phyloP scores from a whole-genome alignment of 2,888 invertebrate species.

The Habrosyne pyritoides region DNA sequence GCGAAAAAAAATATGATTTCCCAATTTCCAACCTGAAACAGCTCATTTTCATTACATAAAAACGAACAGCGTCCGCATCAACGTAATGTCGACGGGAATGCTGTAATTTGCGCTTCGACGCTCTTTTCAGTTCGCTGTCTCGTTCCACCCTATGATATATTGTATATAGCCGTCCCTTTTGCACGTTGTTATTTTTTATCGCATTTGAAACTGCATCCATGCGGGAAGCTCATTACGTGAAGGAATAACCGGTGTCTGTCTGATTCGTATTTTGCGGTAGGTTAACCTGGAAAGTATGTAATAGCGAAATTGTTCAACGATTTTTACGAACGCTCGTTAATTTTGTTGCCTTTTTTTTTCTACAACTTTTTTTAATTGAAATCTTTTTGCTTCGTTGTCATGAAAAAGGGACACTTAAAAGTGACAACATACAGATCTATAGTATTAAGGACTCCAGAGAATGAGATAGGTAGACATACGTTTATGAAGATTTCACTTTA shows the following conservation, averaged over 20 bases:
- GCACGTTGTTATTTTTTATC: slow-evolving; percentile 45
- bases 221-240: slow-evolving; percentile 34
- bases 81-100: slow-evolving; percentile 34
- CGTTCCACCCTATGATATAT: neutral
- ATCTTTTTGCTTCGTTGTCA: no score
- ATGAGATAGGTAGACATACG: no score
- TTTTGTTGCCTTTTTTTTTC: no score
- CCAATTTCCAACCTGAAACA: slow-evolving; percentile 8
- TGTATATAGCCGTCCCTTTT: slow-evolving; percentile 19
- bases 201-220: slow-evolving; percentile 28
- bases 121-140: slow-evolving; percentile 14
- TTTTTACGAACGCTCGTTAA: no score
- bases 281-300: neutral
- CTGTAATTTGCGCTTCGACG: slow-evolving; percentile 37
- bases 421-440: no score
- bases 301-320: neutral
- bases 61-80: slow-evolving; percentile 33
- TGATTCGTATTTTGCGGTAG: neutral
- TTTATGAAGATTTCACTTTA: no score
- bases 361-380: no score
- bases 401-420: no score
- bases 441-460: no score
- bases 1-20: neutral
- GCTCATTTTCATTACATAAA: slow-evolving; percentile 56
- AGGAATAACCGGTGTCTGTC: slow-evolving; percentile 18